These are phyloP conservation scores for Polypedilum pembai DNA, from an alignment of 1,140 invertebrate species.

Conservation along the genomic window DNA sequence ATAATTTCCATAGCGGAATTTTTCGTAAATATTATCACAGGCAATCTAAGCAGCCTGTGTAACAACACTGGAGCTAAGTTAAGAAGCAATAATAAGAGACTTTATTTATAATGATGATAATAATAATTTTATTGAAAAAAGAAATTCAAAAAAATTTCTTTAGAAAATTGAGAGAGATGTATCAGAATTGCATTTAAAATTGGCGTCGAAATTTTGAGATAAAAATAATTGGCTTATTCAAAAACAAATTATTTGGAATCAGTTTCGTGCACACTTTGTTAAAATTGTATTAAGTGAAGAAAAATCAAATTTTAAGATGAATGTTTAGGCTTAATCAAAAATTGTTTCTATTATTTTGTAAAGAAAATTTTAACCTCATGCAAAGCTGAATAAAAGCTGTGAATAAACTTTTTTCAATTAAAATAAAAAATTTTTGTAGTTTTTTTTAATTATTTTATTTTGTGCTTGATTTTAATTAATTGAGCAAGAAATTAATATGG, in stretches of 20 bases:
- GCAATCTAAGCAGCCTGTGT: too few relatives aligned
- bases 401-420: conserved; percentile 11
- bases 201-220: background rate
- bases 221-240: background rate
- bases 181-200: background rate
- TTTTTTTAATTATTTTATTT: background rate
- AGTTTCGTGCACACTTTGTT: background rate
- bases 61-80: too few relatives aligned
- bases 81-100: too few relatives aligned
- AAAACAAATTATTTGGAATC: background rate
- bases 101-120: too few relatives aligned
- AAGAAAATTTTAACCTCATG: background rate
- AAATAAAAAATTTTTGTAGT: background rate
- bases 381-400: conserved; percentile 28
- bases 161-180: too few relatives aligned
- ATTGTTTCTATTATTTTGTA: background rate
- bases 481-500: too few relatives aligned
- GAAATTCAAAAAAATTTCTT: too few relatives aligned
- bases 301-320: background rate
- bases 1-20: too few relatives aligned
- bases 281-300: background rate
- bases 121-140: too few relatives aligned
- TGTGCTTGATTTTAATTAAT: too few relatives aligned
- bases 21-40: too few relatives aligned
- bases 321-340: background rate